phyloP scores from a whole-genome alignment of 2,888 invertebrate species.

The Sepiola atlantica region DNA sequence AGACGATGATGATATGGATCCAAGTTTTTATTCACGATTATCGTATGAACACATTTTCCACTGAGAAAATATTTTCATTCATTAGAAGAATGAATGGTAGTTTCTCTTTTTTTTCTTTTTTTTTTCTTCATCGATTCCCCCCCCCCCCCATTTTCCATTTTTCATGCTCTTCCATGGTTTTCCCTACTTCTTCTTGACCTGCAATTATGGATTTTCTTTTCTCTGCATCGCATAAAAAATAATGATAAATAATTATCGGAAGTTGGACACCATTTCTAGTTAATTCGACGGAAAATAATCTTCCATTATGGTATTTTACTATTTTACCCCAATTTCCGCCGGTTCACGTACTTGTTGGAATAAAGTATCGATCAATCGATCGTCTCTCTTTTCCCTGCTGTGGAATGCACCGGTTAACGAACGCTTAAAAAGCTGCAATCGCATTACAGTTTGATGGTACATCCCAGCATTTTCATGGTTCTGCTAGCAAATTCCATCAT shows the following conservation, averaged over 20 bases:
- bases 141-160: not conserved
- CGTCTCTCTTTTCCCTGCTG: not conserved
- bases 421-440: not conserved
- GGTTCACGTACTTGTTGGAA: not conserved
- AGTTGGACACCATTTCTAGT: not conserved
- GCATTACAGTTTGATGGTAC: not conserved
- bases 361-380: not conserved
- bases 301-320: not conserved
- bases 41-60: not conserved
- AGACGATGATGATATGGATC: not conserved
- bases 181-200: not conserved
- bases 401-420: not conserved
- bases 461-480: not conserved
- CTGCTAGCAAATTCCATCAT: not conserved
- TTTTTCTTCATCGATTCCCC: not conserved
- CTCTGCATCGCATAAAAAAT: not conserved
- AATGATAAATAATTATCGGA: constrained; percentile 1
- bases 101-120: too few species aligned
- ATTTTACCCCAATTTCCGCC: not conserved
- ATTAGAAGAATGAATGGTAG: not conserved
- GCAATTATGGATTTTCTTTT: not conserved
- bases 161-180: not conserved
- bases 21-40: not conserved
- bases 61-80: not conserved
- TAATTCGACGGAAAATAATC: not conserved